Evolutionary conservation across 92 coral and sea anemone genomes (phyloP).

Genomic region (Hydrozoanthus gracilis): DNA sequence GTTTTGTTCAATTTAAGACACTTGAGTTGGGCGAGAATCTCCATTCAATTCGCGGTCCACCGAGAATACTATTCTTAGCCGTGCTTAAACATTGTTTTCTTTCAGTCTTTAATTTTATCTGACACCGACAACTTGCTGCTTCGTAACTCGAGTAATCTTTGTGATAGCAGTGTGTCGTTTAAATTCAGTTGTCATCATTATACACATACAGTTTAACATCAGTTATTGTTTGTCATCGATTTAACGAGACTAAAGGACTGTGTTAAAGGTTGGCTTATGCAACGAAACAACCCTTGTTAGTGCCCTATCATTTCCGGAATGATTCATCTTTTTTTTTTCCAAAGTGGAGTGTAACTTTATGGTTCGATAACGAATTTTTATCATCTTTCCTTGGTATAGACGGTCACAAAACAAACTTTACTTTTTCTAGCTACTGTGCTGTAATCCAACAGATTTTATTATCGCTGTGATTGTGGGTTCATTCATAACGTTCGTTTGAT

Average conservation of each 20-base stretch:
- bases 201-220: conserved; percentile 3
- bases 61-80: not conserved
- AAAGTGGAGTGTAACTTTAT: not conserved
- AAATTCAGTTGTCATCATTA: conserved; percentile 1
- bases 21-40: not conserved
- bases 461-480: not conserved
- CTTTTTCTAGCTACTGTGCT: not conserved
- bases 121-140: not conserved
- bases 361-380: not conserved
- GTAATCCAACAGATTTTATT: not conserved
- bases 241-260: not conserved
- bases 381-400: not conserved
- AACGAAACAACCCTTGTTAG: not conserved
- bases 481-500: not conserved
- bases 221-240: conserved; percentile 13
- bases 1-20: not conserved
- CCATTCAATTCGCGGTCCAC: not conserved
- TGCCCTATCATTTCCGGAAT: conserved; percentile 12
- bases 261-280: not conserved
- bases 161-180: not conserved
- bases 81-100: conserved; percentile 12
- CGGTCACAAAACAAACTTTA: not conserved
- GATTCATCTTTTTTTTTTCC: not conserved
- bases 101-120: not conserved
- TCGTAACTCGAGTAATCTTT: not conserved